phyloP scores from a whole-genome alignment of 2,113 vertebrate species.

The Nerophis lumbriciformis region DNA sequence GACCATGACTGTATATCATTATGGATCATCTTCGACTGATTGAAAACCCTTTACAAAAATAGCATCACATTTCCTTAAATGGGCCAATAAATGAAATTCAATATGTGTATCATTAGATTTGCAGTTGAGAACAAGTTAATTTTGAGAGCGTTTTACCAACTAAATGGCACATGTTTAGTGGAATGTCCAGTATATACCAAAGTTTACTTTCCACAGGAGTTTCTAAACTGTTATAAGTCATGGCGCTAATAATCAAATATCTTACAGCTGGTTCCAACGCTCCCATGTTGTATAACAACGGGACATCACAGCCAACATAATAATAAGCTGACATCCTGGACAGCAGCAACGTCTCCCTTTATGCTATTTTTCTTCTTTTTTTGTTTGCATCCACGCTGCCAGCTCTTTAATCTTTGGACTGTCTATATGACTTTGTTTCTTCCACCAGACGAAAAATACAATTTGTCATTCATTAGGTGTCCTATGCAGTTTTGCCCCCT shows the following conservation, averaged over 20 bases:
- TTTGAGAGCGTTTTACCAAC: too few species aligned
- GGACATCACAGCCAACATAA: slow-evolving; percentile 62
- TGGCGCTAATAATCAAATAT: slow-evolving; percentile 29
- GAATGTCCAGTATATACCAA: too few species aligned
- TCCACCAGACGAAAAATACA: slow-evolving; percentile 11
- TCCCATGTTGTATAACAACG: slow-evolving; percentile 44
- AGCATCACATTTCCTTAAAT: too few species aligned
- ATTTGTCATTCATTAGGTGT: slow-evolving; percentile 20
- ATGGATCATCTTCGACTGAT: too few species aligned
- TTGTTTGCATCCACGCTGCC: slow-evolving; percentile 33
- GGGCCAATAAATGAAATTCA: too few species aligned
- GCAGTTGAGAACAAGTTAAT: too few species aligned
- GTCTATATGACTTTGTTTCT: slow-evolving; percentile 37
- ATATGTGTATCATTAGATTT: too few species aligned
- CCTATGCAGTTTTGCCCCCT: slow-evolving; percentile 21
- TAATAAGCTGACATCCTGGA: slow-evolving; percentile 61
- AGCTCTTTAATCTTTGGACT: slow-evolving; percentile 41
- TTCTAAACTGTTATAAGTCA: not conserved
- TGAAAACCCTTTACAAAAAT: too few species aligned
- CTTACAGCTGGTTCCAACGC: slow-evolving; percentile 21
- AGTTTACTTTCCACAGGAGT: not conserved
- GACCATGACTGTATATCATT: too few species aligned
- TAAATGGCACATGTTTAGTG: too few species aligned
- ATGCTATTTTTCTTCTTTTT: slow-evolving; percentile 9
- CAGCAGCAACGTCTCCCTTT: slow-evolving; percentile 24